phyloP scores from a whole-genome alignment of 2,113 vertebrate species.

The Terrapene triunguis region DNA sequence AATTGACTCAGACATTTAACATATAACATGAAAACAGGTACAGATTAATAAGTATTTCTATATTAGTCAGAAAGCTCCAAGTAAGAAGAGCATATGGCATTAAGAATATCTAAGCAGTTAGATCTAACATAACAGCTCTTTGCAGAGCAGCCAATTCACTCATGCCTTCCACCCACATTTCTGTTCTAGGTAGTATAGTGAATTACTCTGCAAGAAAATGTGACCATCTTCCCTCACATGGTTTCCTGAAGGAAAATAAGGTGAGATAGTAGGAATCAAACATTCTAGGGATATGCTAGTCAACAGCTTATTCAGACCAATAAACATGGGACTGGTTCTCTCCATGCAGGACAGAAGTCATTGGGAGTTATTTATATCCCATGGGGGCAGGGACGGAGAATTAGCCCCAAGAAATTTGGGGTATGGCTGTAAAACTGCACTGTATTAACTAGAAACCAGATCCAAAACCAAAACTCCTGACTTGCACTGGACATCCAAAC shows the following conservation, averaged over 20 bases:
- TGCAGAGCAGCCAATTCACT: neutral
- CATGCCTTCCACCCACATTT: neutral
- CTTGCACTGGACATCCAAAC: neutral
- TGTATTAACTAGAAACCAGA: neutral
- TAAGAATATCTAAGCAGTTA: neutral
- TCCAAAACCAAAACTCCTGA: neutral
- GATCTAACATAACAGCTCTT: neutral
- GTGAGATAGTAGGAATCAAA: neutral
- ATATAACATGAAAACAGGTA: neutral
- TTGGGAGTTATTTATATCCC: no score
- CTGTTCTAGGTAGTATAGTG: fast-evolving
- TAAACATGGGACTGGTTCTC: no score
- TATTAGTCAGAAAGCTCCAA: neutral
- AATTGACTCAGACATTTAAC: neutral
- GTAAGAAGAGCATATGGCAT: neutral
- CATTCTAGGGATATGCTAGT: neutral
- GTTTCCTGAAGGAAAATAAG: neutral
- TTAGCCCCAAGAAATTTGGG: no score
- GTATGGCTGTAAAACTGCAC: neutral
- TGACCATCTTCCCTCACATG: fast-evolving
- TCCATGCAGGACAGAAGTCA: no score
- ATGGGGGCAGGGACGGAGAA: no score
- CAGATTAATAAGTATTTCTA: neutral
- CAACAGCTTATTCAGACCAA: fast-evolving
- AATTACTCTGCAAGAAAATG: neutral